Conservation (phyloP, 2,797 vertebrate genomes). For the Podargus strigoides region DNA sequence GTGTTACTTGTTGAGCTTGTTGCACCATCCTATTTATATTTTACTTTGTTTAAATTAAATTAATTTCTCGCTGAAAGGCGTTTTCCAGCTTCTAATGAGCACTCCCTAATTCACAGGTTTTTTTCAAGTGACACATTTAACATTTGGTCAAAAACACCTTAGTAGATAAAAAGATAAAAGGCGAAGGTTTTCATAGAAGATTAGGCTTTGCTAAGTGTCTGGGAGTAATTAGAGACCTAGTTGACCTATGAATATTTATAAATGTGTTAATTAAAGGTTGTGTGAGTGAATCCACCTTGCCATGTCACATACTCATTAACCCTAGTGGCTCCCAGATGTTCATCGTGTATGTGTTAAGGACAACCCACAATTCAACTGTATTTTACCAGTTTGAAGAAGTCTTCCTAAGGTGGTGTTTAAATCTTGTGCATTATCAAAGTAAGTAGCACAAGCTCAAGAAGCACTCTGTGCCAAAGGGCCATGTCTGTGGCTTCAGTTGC, state of each 20-base stretch:
- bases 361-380: background rate
- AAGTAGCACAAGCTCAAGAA: background rate
- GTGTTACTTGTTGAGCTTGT: background rate
- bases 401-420: background rate
- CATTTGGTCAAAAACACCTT: background rate
- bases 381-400: background rate
- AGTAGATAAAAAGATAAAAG: background rate
- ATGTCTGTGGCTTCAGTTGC: background rate
- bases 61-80: background rate
- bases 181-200: background rate
- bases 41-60: background rate
- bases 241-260: conserved; percentile 63
- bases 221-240: conserved; percentile 42
- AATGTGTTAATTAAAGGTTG: conserved; percentile 46
- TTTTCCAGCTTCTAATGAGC: conserved; percentile 5
- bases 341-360: background rate
- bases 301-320: background rate
- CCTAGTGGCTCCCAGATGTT: background rate
- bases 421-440: background rate
- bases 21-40: background rate
- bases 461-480: fast-evolving
- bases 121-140: background rate
- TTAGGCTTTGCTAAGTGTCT: background rate
- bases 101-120: background rate
- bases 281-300: conserved; percentile 9